Percentiles rank a stretch among this genome's conserved stretches.
These are phyloP conservation scores for Phalanger gymnotis DNA, from an alignment of 2,797 vertebrate genomes.

Conservation along the genomic window DNA sequence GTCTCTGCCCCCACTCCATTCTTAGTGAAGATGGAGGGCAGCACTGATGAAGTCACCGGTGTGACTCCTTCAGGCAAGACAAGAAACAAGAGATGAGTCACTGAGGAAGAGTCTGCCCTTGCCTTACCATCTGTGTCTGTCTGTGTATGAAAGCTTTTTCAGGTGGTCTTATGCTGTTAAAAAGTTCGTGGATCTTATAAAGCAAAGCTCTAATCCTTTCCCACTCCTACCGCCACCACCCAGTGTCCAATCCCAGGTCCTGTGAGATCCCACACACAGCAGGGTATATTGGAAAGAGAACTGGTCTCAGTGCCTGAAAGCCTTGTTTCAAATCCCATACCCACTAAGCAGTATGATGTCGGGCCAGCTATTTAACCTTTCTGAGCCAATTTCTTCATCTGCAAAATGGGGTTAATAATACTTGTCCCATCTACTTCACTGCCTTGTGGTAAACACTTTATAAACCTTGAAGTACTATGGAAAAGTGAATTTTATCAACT, in stretches of 20 bases:
- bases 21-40: neutral
- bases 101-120: rapidly evolving
- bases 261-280: slow-evolving; percentile 52
- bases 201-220: slow-evolving; percentile 37
- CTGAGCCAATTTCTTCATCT: neutral
- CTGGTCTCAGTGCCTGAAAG: neutral
- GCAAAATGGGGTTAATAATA: neutral
- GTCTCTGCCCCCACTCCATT: neutral
- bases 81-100: neutral
- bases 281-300: neutral
- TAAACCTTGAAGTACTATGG: neutral
- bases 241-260: slow-evolving; percentile 33
- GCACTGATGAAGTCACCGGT: neutral
- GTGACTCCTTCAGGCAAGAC: neutral
- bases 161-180: slow-evolving; percentile 43
- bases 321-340: neutral
- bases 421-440: neutral
- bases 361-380: neutral
- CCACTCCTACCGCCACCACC: neutral
- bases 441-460: neutral
- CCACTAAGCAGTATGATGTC: neutral
- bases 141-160: slow-evolving; percentile 38
- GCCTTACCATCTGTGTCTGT: slow-evolving; percentile 7
- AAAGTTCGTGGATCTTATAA: slow-evolving; percentile 27
- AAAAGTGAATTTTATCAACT: slow-evolving; percentile 16